These are phyloP conservation scores for Choloepus hoffmanni DNA, from an alignment of 2,113 vertebrate species.

Conservation along the genomic window DNA sequence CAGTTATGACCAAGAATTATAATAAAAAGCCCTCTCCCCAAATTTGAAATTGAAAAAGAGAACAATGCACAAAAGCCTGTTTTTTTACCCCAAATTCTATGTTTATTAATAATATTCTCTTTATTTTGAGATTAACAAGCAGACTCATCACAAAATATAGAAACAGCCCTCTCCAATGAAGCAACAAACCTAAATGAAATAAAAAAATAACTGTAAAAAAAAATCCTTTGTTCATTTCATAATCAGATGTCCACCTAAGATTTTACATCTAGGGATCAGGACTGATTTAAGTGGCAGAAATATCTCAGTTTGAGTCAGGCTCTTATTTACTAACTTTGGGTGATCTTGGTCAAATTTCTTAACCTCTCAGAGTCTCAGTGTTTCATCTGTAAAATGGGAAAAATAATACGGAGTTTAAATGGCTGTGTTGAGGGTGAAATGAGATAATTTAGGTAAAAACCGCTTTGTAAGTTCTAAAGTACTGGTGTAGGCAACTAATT, in stretches of 20 bases:
- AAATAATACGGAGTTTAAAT: neutral
- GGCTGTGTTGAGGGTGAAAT: neutral
- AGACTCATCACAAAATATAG: slow-evolving; percentile 13
- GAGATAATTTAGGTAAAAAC: slow-evolving; percentile 21
- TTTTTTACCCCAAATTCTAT: neutral
- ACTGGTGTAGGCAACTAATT: neutral
- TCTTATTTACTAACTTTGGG: slow-evolving; percentile 5
- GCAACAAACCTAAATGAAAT: neutral
- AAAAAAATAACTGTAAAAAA: neutral
- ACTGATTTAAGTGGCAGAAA: neutral
- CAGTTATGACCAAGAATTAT: neutral
- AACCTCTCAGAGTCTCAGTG: neutral
- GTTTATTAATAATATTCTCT: neutral
- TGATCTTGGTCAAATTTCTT: slow-evolving; percentile 59
- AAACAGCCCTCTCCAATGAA: neutral
- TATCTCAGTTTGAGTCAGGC: neutral
- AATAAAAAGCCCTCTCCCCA: neutral
- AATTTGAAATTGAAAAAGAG: neutral
- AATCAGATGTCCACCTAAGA: neutral
- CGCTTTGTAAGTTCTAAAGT: neutral
- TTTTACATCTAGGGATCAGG: neutral
- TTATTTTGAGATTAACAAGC: slow-evolving; percentile 26
- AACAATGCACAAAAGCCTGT: neutral
- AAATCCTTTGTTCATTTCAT: neutral
- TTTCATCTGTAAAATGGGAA: slow-evolving; percentile 22